Percentiles rank a stretch among this genome's conserved stretches.
Evolutionary conservation across 2,888 invertebrate genomes (phyloP).

Genomic region (Thelaira solivaga): DNA sequence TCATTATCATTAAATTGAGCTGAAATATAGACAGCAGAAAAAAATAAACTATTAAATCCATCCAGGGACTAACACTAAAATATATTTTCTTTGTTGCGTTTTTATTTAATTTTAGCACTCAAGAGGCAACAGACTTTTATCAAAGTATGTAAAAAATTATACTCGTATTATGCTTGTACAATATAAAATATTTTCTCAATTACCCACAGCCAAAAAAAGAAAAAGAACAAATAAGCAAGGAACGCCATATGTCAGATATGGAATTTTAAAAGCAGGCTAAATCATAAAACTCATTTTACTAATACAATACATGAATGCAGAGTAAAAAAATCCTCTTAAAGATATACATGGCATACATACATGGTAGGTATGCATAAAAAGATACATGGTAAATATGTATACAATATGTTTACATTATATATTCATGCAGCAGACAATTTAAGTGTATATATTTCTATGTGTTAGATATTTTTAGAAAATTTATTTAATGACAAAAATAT

Average conservation of each 20-base stretch:
- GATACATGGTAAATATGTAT: background rate
- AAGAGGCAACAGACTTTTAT: conserved; percentile 1
- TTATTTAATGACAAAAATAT: conserved; percentile 36
- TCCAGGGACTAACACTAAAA: background rate
- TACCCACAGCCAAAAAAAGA: background rate
- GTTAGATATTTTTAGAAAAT: conserved; percentile 42
- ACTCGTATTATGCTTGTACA: background rate
- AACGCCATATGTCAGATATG: conserved; percentile 47
- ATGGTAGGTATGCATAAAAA: background rate
- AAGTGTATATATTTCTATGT: background rate
- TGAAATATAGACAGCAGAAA: background rate
- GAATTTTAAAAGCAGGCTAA: conserved; percentile 34
- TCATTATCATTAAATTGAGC: conserved; percentile 12
- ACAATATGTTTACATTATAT: too few species aligned
- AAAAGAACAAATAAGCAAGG: background rate
- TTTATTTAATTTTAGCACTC: conserved; percentile 16
- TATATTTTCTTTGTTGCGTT: background rate
- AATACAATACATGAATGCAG: conserved; percentile 1
- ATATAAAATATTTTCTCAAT: conserved; percentile 40
- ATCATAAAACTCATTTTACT: background rate
- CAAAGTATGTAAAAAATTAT: background rate
- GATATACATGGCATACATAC: background rate
- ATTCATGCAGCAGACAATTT: background rate
- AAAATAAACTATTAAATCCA: background rate
- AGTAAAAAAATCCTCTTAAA: conserved; percentile 27